Base-by-base conservation (phyloP, 2,888 invertebrate genomes). In the Stramonita haemastoma region DNA sequence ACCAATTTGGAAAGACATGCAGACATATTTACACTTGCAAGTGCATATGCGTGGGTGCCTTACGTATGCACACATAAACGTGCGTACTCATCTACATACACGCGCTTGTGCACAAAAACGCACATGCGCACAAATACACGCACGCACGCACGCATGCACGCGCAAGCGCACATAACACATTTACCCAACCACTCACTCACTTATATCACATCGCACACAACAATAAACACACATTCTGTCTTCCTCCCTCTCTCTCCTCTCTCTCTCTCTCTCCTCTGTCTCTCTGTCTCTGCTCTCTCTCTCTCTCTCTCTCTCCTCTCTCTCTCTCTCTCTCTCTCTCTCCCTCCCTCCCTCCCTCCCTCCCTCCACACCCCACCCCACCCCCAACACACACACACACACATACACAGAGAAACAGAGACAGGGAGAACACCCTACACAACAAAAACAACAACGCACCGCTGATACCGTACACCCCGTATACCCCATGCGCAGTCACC, bases 301-400 rank as follows among this genome's bases (percentile, higher is more conserved):
- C 84, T 60, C 70, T 57, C 66, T 84, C 84, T 66, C 89, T 89
- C 70, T 66, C 84, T 84, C 89, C 81, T 81, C 81, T n/a, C 66
- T 66, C 66, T 13, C 66, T 66, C 66, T 66, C 66, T 66, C 4
- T 66, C 66, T 66, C 66, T 66, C 66, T 66, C 19, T 66, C 4
- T 6, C 66, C 26, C 26, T 13, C 26, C 66, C 26, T 2, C 26
- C 66, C 26, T 2, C 26, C 66, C 26, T 13, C 66, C 26, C 66
- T 13, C 66, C 26, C 66, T 13, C 26, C 17, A 66, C 66, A 66
- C 4, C 17, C 46, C 66, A 2, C 66, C 17, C 66, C 17, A 1
- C 19, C 66, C 17, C 66, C 17, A 1, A 66, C 66, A 66, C 66
- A 66, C 66, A 66, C 66, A 26, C 26, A 66, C 66, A 26, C 79